A percentile compares a stretch with the other conserved stretches of the same genome.
phyloP scores from a whole-genome alignment of 2,888 invertebrate species.

The Physocephala rufipes region DNA sequence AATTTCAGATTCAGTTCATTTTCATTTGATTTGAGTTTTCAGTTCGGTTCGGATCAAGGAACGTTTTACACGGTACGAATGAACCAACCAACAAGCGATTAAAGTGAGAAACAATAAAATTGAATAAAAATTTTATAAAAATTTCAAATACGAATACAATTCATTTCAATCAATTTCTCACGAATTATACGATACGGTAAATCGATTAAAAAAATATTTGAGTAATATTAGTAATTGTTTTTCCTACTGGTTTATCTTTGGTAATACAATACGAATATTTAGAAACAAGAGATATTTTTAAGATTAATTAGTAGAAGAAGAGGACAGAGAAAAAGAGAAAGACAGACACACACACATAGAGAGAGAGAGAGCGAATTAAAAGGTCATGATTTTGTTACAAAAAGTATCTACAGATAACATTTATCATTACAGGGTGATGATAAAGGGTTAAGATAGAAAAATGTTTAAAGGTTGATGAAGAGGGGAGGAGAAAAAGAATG shows the following conservation, averaged over 20 bases:
- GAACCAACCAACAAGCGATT: conserved; percentile 63
- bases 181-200: conserved; percentile 9
- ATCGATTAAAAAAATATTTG: too few relatives aligned
- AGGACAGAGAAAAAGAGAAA: neutral
- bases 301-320: too few relatives aligned
- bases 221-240: too few relatives aligned
- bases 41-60: conserved; percentile 40
- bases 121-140: conserved; percentile 50
- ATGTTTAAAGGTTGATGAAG: too few relatives aligned
- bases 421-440: too few relatives aligned
- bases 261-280: conserved; percentile 21
- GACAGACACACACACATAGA: conserved; percentile 11
- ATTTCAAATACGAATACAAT: conserved; percentile 16
- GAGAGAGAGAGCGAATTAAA: too few relatives aligned
- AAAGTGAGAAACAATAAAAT: conserved; percentile 59
- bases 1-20: conserved; percentile 26
- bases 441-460: too few relatives aligned
- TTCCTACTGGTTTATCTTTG: too few relatives aligned
- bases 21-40: conserved; percentile 18
- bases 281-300: neutral
- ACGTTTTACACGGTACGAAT: conserved; percentile 58
- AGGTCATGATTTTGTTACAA: too few relatives aligned
- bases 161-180: neutral
- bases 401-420: too few relatives aligned
- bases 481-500: too few relatives aligned